Conservation (phyloP, 2,888 invertebrate species). For the Sympetrum striolatum region DNA sequence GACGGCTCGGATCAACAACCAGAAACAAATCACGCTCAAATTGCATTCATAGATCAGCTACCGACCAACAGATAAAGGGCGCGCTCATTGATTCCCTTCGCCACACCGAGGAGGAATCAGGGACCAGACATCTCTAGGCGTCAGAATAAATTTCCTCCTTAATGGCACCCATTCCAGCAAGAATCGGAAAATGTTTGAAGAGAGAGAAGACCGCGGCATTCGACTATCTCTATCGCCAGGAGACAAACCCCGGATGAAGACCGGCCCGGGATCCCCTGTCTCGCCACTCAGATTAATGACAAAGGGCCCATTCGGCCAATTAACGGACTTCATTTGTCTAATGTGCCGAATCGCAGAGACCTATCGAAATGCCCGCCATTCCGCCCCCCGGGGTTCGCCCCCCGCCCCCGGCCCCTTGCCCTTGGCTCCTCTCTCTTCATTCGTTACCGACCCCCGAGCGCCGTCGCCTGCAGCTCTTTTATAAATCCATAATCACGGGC, state of each 20-base stretch:
- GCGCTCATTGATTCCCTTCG: neutral
- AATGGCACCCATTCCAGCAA: neutral
- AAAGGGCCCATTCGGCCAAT: slow-evolving; percentile 36
- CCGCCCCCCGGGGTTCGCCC: neutral
- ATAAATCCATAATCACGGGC: slow-evolving; percentile 58
- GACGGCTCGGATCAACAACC: too few species aligned
- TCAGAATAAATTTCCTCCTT: slow-evolving; percentile 5
- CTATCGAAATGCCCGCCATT: slow-evolving; percentile 8
- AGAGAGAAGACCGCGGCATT: neutral
- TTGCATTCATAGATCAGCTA: too few species aligned
- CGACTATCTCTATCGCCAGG: slow-evolving; percentile 15
- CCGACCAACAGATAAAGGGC: neutral
- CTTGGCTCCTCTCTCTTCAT: neutral
- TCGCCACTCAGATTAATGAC: slow-evolving; percentile 37
- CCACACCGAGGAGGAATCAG: neutral
- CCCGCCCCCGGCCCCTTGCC: neutral
- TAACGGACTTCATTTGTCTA: slow-evolving; percentile 43
- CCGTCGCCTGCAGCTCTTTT: slow-evolving; percentile 46
- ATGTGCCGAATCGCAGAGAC: slow-evolving; percentile 24
- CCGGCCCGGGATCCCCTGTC: slow-evolving; percentile 14
- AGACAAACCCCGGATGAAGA: slow-evolving; percentile 35
- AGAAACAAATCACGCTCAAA: too few species aligned
- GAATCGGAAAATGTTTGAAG: neutral
- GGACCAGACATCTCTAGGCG: neutral
- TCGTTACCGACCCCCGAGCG: slow-evolving; percentile 36